Base-by-base conservation (phyloP, 2,113 vertebrate genomes). In the Protomyctophum bolini region DNA sequence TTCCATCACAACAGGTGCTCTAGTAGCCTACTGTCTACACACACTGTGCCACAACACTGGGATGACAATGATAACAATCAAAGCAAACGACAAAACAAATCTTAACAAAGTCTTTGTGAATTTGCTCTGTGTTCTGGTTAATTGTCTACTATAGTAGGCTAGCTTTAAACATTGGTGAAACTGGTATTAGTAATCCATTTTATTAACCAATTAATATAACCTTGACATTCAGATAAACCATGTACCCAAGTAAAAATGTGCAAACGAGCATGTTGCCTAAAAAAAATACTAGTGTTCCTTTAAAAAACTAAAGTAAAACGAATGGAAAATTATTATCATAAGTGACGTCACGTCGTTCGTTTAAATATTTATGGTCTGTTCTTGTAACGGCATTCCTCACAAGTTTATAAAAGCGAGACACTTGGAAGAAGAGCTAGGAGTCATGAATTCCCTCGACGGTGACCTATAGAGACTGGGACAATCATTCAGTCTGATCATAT, bases 331-430 rank as follows among this genome's bases (percentile, higher is more conserved):
- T 84, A 79, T 86, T 81, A 89, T 82, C 72, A 76, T 79, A 66
- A 81, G 75, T 95, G 94, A 97, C 95, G 95, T 96, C 95, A 96
- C 91, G 86, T 80, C 79, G 73, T 75, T 89, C 92, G 87, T 94
- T 92, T 94, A 96, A 95, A 94, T 94, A 94, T 91, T 84, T 77
- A 91, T 76, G 80, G 57, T 65, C 64, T 14, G 78, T 73, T 57
- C 70, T 74, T 73, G 59, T 76, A 75, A 76, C 76, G 74, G 85
- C 83, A 82, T 87, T 81, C 75, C 84, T 78, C 79, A 83, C 80
- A 92, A 92, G 58, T 89, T 92, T 80, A 77, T 76, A 82, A 80
- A 77, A 85, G 67, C 76, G 51, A 71, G 79, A 82, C 72, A 72
- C 21, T 74, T 71, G 83, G 70, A 64, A 61, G 83, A 60, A 60